Base-by-base conservation (phyloP, 2,888 invertebrate genomes). In the Exephanes ischioxanthus region DNA sequence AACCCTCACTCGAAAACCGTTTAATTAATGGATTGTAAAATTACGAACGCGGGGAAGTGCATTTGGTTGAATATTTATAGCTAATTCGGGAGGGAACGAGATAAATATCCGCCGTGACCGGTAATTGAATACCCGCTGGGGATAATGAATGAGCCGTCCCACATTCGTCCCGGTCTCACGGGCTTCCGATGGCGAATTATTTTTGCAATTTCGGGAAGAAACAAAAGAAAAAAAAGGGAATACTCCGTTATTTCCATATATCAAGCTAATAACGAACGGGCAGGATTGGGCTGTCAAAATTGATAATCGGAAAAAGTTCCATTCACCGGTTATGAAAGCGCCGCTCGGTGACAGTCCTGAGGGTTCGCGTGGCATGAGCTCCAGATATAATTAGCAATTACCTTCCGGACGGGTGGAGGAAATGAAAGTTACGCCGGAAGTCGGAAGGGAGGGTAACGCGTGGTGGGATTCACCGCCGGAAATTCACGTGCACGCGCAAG, bases 21-120 rank as follows among this genome's bases (percentile, higher is more conserved):
- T 86, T 86, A 84, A 86, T 86, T 86, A 86, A 86, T 86, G 82
- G 77, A 86, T 84, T 61, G 86, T 67, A 80, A 83, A 84, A 84
- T 86, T 82, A 82, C 86, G 82, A 80, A 84, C 72, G 67, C 58
- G 68, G 30, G 63, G 16, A 53, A 68, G 53, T 45, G 58, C 63
- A 77, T 72, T 67, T 26, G 63, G 41, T 22, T 14, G 73, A 75
- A 68, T 86, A 86, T 86, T 86, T 84, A 86, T 86, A 66, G 83
- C 66, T 77, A 78, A 73, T 75, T 81, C 67, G 45, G 58, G 63
- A 63, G 48, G 33, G 55, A 53, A 45, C 67, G 79, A 79, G 68
- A 83, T 79, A 61, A 83, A 83, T 80, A 83, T 79, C 72, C 63
- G 73, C 41, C 41, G 51, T 72, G 37, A 55, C 26, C 67, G 71